Conservation (phyloP, 1,140 invertebrate species). For the Harlomillsia oculata region DNA sequence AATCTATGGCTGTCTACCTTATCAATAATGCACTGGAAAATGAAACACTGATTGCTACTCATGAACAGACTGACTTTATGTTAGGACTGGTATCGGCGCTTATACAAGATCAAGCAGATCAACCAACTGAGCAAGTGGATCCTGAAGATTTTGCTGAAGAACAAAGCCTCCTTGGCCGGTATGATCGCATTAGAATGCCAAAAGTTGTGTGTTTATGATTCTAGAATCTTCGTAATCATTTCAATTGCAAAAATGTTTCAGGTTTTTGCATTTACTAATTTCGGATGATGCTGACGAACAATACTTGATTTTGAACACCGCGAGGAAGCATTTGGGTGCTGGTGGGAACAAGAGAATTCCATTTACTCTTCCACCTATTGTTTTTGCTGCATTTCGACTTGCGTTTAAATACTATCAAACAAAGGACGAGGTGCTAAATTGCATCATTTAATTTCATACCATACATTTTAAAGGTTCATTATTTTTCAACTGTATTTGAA, state of each 20-base stretch:
- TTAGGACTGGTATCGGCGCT: slow-evolving; percentile 73
- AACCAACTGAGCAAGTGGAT: slow-evolving; percentile 58
- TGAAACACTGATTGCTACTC: slow-evolving; percentile 75
- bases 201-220: not conserved
- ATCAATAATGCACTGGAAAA: slow-evolving; percentile 79
- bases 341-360: slow-evolving; percentile 81
- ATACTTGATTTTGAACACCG: slow-evolving; percentile 78
- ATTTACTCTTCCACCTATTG: slow-evolving; percentile 87
- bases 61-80: slow-evolving; percentile 71
- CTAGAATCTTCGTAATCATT: slow-evolving; percentile 3
- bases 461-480: slow-evolving; percentile 2
- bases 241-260: slow-evolving; percentile 37
- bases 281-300: slow-evolving; percentile 83
- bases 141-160: slow-evolving; percentile 96
- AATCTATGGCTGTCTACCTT: slow-evolving; percentile 75
- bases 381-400: slow-evolving; percentile 87
- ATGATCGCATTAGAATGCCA: not conserved
- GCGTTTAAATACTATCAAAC: slow-evolving; percentile 53
- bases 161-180: slow-evolving; percentile 77
- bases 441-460: not conserved
- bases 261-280: slow-evolving; percentile 81
- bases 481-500: slow-evolving; percentile 1
- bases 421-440: slow-evolving; percentile 54
- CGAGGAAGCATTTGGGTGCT: slow-evolving; percentile 75
- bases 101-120: slow-evolving; percentile 74